These are phyloP conservation scores for Caenorhabditis doughertyi DNA, from an alignment of 2,888 invertebrate genomes.

Conservation along the genomic window DNA sequence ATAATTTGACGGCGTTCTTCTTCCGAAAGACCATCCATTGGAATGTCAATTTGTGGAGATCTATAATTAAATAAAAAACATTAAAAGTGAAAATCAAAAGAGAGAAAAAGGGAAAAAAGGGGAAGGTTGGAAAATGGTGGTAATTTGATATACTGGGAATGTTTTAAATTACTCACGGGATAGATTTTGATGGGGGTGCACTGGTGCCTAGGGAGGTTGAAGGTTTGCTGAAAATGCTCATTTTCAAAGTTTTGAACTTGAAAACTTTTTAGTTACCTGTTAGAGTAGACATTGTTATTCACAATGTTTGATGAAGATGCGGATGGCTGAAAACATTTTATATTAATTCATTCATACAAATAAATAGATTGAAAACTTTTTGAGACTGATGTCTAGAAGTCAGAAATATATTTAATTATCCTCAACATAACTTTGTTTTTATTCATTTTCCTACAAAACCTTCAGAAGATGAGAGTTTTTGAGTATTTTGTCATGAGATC, in stretches of 20 bases:
- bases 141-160: slow-evolving; percentile 59
- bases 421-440: background rate
- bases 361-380: background rate
- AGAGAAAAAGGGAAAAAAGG: background rate
- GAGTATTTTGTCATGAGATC: slow-evolving; percentile 16
- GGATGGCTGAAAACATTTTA: slow-evolving; percentile 42
- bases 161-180: slow-evolving; percentile 51
- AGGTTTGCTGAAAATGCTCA: slow-evolving; percentile 38
- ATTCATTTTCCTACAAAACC: background rate
- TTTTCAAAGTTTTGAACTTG: background rate
- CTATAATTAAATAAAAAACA: background rate
- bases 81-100: slow-evolving; percentile 7
- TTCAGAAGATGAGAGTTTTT: background rate
- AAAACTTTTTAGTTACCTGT: slow-evolving; percentile 19
- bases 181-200: slow-evolving; percentile 34
- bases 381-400: too few relatives aligned
- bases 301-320: slow-evolving; percentile 56
- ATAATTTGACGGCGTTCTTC: slow-evolving; percentile 86
- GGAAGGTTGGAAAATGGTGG: slow-evolving; percentile 30
- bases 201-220: slow-evolving; percentile 47
- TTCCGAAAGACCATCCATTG: slow-evolving; percentile 84
- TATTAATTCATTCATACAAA: too few relatives aligned
- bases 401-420: too few relatives aligned
- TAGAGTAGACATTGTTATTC: slow-evolving; percentile 59
- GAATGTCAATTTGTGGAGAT: slow-evolving; percentile 32